Percentiles rank a stretch among this genome's conserved stretches.
These are phyloP conservation scores for Belgica antarctica DNA, from an alignment of 2,888 invertebrate species.

Conservation along the genomic window DNA sequence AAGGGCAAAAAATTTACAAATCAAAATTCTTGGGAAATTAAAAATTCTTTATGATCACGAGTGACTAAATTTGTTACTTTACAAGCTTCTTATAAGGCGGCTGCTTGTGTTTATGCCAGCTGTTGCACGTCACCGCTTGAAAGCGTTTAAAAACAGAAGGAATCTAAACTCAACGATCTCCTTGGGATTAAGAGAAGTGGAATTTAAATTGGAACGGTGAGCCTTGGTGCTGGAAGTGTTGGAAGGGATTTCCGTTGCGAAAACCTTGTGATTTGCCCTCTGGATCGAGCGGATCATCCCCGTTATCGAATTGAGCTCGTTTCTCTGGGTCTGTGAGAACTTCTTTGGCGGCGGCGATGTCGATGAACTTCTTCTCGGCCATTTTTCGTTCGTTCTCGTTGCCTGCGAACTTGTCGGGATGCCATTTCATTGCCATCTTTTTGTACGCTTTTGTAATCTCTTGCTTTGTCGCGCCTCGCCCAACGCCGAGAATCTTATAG, in stretches of 20 bases:
- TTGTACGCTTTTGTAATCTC: slow-evolving; percentile 95
- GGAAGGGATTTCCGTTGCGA: slow-evolving; percentile 70
- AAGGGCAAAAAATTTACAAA: neutral
- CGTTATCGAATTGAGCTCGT: slow-evolving; percentile 83
- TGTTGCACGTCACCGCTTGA: no score
- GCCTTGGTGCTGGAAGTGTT: slow-evolving; percentile 72
- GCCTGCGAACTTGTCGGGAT: slow-evolving; percentile 90
- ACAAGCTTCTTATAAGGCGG: neutral
- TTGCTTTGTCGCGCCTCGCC: slow-evolving; percentile 83
- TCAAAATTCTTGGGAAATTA: neutral
- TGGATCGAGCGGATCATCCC: slow-evolving; percentile 93
- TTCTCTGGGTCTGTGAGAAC: slow-evolving; percentile 85
- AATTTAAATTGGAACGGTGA: slow-evolving; percentile 96
- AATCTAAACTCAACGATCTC: neutral
- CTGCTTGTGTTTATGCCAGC: no score
- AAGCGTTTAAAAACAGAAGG: neutral
- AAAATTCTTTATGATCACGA: no score
- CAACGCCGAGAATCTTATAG: slow-evolving; percentile 93
- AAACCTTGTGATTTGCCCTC: slow-evolving; percentile 68
- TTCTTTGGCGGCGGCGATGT: slow-evolving; percentile 98
- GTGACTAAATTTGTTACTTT: neutral
- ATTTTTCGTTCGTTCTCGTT: slow-evolving; percentile 92
- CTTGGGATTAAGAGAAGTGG: slow-evolving; percentile 69
- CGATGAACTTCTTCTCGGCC: slow-evolving; percentile 97
- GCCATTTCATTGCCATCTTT: slow-evolving; percentile 97